Evolutionary conservation across 2,888 invertebrate genomes (phyloP).

Genomic region (Philopedon plagiatum): DNA sequence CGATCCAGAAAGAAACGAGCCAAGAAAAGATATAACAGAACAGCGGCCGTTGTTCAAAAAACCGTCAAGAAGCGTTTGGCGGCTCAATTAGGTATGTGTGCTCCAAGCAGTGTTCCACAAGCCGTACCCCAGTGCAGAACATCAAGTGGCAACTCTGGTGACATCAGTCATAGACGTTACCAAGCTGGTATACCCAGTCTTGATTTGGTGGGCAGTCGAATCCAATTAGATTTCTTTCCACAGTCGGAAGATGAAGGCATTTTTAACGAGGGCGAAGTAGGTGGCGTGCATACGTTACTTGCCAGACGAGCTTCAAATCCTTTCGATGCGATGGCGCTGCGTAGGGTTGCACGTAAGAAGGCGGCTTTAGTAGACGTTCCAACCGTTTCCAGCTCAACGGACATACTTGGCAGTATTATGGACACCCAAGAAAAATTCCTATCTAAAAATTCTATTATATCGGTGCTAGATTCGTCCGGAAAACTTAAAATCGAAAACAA

Average conservation of each 20-base stretch:
- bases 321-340: constrained; percentile 64
- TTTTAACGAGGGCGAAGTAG: constrained; percentile 48
- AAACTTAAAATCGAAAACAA: constrained; percentile 71
- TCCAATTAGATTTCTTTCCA: constrained; percentile 81
- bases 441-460: constrained; percentile 74
- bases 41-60: constrained; percentile 54
- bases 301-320: constrained; percentile 67
- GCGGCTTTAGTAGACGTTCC: constrained; percentile 61
- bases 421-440: constrained; percentile 80
- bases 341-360: constrained; percentile 69
- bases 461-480: constrained; percentile 74
- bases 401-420: constrained; percentile 80
- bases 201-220: constrained; percentile 77
- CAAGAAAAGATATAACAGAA: background rate
- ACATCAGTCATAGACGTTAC: constrained; percentile 52
- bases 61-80: constrained; percentile 71
- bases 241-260: constrained; percentile 53
- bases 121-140: constrained; percentile 63
- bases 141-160: constrained; percentile 31
- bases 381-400: constrained; percentile 69
- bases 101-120: constrained; percentile 62
- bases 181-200: constrained; percentile 72
- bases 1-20: constrained; percentile 28
- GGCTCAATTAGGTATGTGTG: constrained; percentile 69
- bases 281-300: constrained; percentile 51